phyloP scores from a whole-genome alignment of 1,140 invertebrate species.

The Drosophila guanche region DNA sequence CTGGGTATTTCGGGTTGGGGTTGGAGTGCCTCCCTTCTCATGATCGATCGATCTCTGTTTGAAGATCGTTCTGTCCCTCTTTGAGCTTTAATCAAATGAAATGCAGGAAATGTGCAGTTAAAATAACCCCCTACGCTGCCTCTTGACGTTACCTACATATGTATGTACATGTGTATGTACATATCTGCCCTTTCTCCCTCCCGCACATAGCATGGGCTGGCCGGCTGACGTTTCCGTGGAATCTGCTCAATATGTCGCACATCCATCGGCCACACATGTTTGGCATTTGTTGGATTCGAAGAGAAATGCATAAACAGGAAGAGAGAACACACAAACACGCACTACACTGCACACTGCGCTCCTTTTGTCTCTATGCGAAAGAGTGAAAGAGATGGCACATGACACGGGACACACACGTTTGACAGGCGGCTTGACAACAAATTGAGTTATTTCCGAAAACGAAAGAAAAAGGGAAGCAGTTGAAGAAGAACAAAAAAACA shows the following conservation, averaged over 20 bases:
- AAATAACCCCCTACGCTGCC: not conserved
- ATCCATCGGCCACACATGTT: slow-evolving; percentile 71
- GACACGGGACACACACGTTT: slow-evolving; percentile 26
- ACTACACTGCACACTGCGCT: no score
- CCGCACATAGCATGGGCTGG: slow-evolving; percentile 3
- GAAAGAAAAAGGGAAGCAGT: slow-evolving; percentile 30
- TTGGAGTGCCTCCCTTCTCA: no score
- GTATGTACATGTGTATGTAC: not conserved
- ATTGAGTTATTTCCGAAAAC: slow-evolving; percentile 67
- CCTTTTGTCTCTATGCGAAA: slow-evolving; percentile 1
- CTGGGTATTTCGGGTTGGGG: slow-evolving; percentile 3
- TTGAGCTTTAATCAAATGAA: slow-evolving; percentile 50
- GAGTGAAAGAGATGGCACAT: slow-evolving; percentile 25
- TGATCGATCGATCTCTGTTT: slow-evolving; percentile 2
- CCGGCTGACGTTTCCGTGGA: slow-evolving; percentile 17
- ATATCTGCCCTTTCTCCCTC: not conserved
- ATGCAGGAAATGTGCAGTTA: slow-evolving; percentile 56
- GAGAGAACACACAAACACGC: not conserved
- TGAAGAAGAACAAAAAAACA: slow-evolving; percentile 22
- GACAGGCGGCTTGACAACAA: slow-evolving; percentile 59
- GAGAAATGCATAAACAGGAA: slow-evolving; percentile 35
- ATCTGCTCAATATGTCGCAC: slow-evolving; percentile 51
- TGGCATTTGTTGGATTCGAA: slow-evolving; percentile 58
- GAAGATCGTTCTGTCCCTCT: slow-evolving; percentile 10
- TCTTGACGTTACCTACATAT: no score